Evolutionary conservation across 2,113 vertebrate genomes (phyloP).

Genomic region (Lampris megalopsis): DNA sequence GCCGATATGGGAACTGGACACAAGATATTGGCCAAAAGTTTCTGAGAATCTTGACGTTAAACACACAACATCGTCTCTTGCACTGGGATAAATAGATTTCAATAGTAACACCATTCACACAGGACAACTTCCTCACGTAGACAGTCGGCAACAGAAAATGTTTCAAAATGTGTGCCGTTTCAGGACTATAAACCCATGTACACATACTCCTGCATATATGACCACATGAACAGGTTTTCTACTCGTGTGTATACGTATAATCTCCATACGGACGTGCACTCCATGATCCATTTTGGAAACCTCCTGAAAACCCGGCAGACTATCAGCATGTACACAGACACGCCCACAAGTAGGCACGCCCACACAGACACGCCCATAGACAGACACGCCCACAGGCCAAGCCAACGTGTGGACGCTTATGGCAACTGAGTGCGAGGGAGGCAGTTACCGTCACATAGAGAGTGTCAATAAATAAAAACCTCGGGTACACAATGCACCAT

Average conservation of each 20-base stretch:
- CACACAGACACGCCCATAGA: slow-evolving; percentile 11
- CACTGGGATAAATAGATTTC: slow-evolving; percentile 75
- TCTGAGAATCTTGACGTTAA: slow-evolving; percentile 75
- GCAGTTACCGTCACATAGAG: slow-evolving; percentile 39
- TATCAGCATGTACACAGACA: slow-evolving; percentile 27
- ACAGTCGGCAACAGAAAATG: slow-evolving; percentile 35
- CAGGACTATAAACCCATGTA: slow-evolving; percentile 43
- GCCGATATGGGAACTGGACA: slow-evolving; percentile 68
- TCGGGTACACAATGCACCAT: slow-evolving; percentile 29
- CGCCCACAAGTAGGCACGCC: slow-evolving; percentile 22
- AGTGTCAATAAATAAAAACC: slow-evolving; percentile 14
- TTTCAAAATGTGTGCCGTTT: slow-evolving; percentile 36
- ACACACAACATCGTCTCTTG: slow-evolving; percentile 83
- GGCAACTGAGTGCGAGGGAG: slow-evolving; percentile 37
- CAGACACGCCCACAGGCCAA: slow-evolving; percentile 26
- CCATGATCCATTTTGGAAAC: slow-evolving; percentile 19
- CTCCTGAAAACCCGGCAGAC: slow-evolving; percentile 12
- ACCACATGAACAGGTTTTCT: slow-evolving; percentile 44
- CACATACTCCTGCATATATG: slow-evolving; percentile 40
- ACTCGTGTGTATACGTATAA: slow-evolving; percentile 20
- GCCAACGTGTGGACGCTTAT: slow-evolving; percentile 35
- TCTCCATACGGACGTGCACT: slow-evolving; percentile 23
- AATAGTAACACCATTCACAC: slow-evolving; percentile 9
- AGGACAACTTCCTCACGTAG: slow-evolving; percentile 31
- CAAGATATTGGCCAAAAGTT: slow-evolving; percentile 57